These are phyloP conservation scores for Drosophila athabasca DNA, from an alignment of 1,140 invertebrate species.

Conservation along the genomic window DNA sequence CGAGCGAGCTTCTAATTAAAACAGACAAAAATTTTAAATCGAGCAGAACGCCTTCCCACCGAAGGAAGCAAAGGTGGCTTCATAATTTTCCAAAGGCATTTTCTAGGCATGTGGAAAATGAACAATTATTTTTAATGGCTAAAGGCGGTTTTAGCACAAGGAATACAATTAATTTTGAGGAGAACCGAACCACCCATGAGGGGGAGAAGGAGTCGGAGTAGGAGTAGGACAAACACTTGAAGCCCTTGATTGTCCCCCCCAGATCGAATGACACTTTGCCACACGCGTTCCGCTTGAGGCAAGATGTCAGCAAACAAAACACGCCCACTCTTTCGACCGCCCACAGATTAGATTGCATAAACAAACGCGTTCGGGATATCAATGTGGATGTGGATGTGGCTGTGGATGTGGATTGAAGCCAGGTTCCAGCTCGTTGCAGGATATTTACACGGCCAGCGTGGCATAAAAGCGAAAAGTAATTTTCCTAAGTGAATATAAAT, in stretches of 20 bases:
- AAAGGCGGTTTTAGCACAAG: slow-evolving; percentile 56
- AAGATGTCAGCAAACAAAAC: slow-evolving; percentile 63
- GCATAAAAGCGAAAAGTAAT: slow-evolving; percentile 79
- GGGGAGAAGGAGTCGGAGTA: slow-evolving; percentile 13
- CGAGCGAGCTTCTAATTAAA: slow-evolving; percentile 68
- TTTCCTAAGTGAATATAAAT: slow-evolving; percentile 82
- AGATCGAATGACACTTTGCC: slow-evolving; percentile 27
- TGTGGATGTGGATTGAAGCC: slow-evolving; percentile 18
- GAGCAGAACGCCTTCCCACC: slow-evolving; percentile 15
- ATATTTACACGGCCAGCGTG: slow-evolving; percentile 69
- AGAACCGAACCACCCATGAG: slow-evolving; percentile 18
- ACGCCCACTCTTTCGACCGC: background rate
- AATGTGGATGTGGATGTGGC: slow-evolving; percentile 39
- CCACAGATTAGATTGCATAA: slow-evolving; percentile 70
- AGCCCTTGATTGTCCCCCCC: slow-evolving; percentile 13
- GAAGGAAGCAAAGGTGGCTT: slow-evolving; percentile 28
- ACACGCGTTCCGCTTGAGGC: slow-evolving; percentile 38
- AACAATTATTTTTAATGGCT: slow-evolving; percentile 77
- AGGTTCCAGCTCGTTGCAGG: slow-evolving; percentile 59
- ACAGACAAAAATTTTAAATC: slow-evolving; percentile 58
- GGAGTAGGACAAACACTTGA: slow-evolving; percentile 25
- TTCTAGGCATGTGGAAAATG: slow-evolving; percentile 50
- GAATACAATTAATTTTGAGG: slow-evolving; percentile 56
- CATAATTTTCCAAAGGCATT: slow-evolving; percentile 45
- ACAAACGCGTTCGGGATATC: slow-evolving; percentile 48